Evolutionary conservation across 2,113 vertebrate genomes (phyloP).

Genomic region (Ochotona princeps): DNA sequence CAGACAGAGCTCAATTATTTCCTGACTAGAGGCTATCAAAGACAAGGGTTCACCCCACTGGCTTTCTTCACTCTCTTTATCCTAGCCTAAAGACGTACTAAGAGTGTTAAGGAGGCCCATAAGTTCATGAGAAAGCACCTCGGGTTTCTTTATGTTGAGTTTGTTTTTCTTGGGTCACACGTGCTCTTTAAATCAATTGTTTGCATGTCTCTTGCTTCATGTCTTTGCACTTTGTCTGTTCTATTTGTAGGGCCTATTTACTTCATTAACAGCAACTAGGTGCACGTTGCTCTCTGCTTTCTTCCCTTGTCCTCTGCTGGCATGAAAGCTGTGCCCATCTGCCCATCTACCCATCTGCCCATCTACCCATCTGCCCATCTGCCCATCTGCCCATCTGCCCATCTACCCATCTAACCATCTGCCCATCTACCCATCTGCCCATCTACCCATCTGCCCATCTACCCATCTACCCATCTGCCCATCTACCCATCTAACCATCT

Average conservation of each 20-base stretch:
- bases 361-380: no score
- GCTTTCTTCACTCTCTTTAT: neutral
- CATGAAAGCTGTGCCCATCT: no score
- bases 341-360: no score
- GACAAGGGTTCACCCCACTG: neutral
- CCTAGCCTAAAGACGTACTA: neutral
- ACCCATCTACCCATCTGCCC: no score
- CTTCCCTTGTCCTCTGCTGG: no score
- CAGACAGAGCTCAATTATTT: neutral
- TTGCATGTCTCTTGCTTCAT: neutral
- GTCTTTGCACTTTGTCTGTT: neutral
- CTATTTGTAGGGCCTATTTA: neutral
- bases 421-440: no score
- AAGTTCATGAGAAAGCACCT: neutral
- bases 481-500: no score
- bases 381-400: no score
- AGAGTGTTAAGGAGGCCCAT: neutral
- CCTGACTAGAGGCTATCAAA: neutral
- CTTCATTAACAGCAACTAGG: neutral
- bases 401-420: no score
- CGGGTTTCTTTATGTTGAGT: neutral
- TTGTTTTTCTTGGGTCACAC: neutral
- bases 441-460: no score
- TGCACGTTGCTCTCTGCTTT: neutral
- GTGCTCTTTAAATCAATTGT: neutral